Evolutionary conservation across 2,113 vertebrate genomes (phyloP), one percentile per base, ranked within the genome.

Genomic region (Pimephales promelas): DNA sequence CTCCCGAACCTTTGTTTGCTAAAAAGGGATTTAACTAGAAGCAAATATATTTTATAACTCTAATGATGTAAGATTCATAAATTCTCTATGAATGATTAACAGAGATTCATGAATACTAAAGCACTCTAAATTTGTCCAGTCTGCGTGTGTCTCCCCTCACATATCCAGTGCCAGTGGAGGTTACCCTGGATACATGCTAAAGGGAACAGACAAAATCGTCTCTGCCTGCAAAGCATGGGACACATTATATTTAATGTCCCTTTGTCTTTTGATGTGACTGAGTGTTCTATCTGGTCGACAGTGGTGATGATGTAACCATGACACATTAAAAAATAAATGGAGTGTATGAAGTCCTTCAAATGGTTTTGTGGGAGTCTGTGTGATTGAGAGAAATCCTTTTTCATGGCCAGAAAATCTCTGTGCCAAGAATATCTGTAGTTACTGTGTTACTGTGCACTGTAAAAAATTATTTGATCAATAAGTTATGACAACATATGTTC

Each of bases 241-340:
- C 20, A 28, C 31, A 34, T 59, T 70, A 64, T 70, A 6, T 28
- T 64, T 43, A 7, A 24, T 83, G 56, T 83, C 31, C 9, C 47
- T 49, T 49, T 16, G 77, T 72, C 64, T 71, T 24, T 85, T 66
- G 76, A 75, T 61, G 47, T 45, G 6, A 34, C 52, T 4, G 6
- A 78, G 24, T 4, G 22, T 22, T 64, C 26, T 49, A 22, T 34
- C 70, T 26, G 77, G 13, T 43, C 31, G 57, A 57, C 22, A 73
- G 34, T 73, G 26, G 18, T 64, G 71, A 76, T 71, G 22, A 36
- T 81, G 71, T 71, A 61, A 59, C 40, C 61, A 81, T 81, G 82
- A 80, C 61, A 81, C 59, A 28, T 34, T 9, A 64, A 47, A 45
- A 66, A 24, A 71, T 56, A 54, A 70, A 31, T 22, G 47, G 20